These are phyloP conservation scores for Diploscapter pachys DNA, from an alignment of 1,140 invertebrate species.

Conservation along the genomic window DNA sequence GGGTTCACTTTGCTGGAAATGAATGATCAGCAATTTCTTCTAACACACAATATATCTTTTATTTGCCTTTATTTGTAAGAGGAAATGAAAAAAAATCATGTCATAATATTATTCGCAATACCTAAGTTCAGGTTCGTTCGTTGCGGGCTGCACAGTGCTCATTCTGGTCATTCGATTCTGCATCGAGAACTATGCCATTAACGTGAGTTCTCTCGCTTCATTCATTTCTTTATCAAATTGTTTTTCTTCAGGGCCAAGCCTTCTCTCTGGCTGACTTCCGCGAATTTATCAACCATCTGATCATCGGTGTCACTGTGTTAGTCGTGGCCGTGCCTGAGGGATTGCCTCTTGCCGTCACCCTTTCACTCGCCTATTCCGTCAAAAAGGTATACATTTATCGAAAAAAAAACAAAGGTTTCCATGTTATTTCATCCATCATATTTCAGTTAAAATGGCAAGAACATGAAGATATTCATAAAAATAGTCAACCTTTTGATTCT, in stretches of 20 bases:
- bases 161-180: conserved; percentile 93
- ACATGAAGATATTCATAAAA: too few relatives aligned
- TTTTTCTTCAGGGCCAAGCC: too few relatives aligned
- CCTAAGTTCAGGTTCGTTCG: conserved; percentile 75
- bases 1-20: too few relatives aligned
- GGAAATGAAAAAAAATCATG: too few relatives aligned
- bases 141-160: conserved; percentile 91
- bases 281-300: conserved; percentile 88
- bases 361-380: conserved; percentile 96
- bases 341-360: conserved; percentile 90
- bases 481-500: too few relatives aligned
- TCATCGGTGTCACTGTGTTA: conserved; percentile 98
- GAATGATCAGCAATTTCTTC: too few relatives aligned
- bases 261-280: not conserved
- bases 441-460: too few relatives aligned
- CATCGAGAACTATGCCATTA: conserved; percentile 72
- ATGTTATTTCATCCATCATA: too few relatives aligned
- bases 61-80: too few relatives aligned
- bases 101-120: too few relatives aligned
- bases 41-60: too few relatives aligned
- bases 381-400: conserved; percentile 70
- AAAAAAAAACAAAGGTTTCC: too few relatives aligned
- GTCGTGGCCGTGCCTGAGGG: conserved; percentile 99
- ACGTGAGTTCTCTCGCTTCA: conserved; percentile 44
- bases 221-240: not conserved